These are phyloP conservation scores for Pampusana beccarii DNA, from an alignment of 2,113 vertebrate genomes.

Conservation along the genomic window DNA sequence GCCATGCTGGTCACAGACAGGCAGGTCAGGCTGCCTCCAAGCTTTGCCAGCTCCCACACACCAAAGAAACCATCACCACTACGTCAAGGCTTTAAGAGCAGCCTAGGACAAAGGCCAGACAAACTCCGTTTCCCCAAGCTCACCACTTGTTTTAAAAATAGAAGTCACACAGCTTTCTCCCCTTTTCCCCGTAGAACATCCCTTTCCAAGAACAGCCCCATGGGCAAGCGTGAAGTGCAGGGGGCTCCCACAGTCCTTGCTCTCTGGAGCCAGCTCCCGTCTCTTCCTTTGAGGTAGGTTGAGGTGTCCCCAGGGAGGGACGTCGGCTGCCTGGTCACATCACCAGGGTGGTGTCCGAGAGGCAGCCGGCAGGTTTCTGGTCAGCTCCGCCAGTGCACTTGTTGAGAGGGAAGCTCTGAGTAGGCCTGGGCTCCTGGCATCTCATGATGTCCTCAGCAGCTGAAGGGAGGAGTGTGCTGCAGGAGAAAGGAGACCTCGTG, in stretches of 20 bases:
- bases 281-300: slow-evolving; percentile 66
- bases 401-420: slow-evolving; percentile 60
- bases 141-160: background rate
- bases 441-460: slow-evolving; percentile 3
- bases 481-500: background rate
- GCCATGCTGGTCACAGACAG: background rate
- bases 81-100: background rate
- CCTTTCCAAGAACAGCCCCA: background rate
- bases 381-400: slow-evolving; percentile 19
- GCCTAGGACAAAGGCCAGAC: background rate
- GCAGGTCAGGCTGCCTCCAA: background rate
- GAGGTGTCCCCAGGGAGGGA: background rate
- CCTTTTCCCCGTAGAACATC: background rate
- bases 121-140: background rate
- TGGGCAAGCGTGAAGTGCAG: background rate
- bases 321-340: background rate
- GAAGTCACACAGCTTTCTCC: background rate
- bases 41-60: background rate
- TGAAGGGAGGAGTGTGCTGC: slow-evolving; percentile 7
- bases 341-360: slow-evolving; percentile 3
- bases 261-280: background rate
- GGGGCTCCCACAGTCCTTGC: background rate
- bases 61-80: background rate
- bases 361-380: slow-evolving; percentile 38
- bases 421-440: slow-evolving; percentile 42